These are phyloP conservation scores for Lagopus leucura DNA, from an alignment of 2,113 vertebrate genomes.

Conservation along the genomic window DNA sequence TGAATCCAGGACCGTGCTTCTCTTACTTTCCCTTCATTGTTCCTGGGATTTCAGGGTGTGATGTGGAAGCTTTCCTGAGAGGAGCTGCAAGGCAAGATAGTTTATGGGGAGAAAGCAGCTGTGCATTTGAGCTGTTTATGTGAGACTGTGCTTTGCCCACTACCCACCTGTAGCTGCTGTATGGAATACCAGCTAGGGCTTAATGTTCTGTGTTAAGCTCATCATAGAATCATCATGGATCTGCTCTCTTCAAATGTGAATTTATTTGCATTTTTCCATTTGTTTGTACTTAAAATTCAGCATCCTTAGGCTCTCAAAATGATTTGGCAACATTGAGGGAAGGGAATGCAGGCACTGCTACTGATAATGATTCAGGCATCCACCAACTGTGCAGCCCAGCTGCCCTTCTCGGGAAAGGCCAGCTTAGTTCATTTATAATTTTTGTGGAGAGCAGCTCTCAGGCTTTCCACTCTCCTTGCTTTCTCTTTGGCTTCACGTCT, in stretches of 20 bases:
- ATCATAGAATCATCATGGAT: background rate
- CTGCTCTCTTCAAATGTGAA: background rate
- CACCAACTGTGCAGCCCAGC: conserved; percentile 16
- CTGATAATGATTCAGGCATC: background rate
- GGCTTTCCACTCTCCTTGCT: background rate
- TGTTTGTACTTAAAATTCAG: conserved; percentile 6
- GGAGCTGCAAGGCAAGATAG: background rate
- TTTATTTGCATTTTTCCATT: background rate
- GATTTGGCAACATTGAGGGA: background rate
- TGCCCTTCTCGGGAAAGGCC: conserved; percentile 7
- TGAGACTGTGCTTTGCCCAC: background rate
- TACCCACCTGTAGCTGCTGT: conserved; percentile 8
- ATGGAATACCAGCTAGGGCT: background rate
- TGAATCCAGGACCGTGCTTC: background rate
- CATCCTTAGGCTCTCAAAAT: background rate
- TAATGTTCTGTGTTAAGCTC: background rate
- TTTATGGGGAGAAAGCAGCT: background rate
- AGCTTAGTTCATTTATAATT: background rate
- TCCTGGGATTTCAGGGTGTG: conserved; percentile 5
- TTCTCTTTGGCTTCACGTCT: background rate
- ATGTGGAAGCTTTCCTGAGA: conserved; percentile 9
- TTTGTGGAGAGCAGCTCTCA: background rate
- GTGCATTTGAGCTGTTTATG: background rate
- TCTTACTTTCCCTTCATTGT: background rate
- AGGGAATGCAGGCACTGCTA: background rate